phyloP scores from a whole-genome alignment of 2,888 invertebrate species.

The Nemurella pictetii region DNA sequence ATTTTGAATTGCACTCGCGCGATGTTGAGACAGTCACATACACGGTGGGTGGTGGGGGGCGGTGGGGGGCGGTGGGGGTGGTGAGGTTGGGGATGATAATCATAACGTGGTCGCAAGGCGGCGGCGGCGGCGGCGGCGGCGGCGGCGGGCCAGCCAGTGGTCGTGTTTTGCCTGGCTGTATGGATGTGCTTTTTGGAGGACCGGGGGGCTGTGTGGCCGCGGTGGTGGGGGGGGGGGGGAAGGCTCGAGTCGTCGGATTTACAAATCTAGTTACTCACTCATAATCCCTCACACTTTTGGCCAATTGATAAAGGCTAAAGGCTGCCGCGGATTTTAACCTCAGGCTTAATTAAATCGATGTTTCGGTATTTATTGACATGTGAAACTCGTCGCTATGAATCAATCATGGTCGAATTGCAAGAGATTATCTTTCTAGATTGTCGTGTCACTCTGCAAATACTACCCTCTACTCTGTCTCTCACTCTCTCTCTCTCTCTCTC shows the following conservation, averaged over 20 bases:
- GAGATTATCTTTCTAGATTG: conserved; percentile 17
- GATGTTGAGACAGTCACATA: not conserved
- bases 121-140: not conserved
- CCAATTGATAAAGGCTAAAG: not conserved
- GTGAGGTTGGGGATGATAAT: not conserved
- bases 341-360: not conserved
- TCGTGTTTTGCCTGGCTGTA: too few species aligned
- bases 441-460: not conserved
- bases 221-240: not conserved
- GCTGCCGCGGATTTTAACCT: not conserved
- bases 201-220: not conserved
- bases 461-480: not conserved
- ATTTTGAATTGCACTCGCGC: not conserved
- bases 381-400: conserved; percentile 9
- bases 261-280: not conserved
- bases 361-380: not conserved
- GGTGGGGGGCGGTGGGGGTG: too few species aligned
- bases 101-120: not conserved
- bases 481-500: too few species aligned
- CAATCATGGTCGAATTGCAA: not conserved
- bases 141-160: not conserved
- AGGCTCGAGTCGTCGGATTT: not conserved
- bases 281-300: not conserved
- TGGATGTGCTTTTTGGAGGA: too few species aligned
- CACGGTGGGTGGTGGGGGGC: too few species aligned